phyloP scores from a whole-genome alignment of 2,113 vertebrate species.

The Pelusios castaneus region DNA sequence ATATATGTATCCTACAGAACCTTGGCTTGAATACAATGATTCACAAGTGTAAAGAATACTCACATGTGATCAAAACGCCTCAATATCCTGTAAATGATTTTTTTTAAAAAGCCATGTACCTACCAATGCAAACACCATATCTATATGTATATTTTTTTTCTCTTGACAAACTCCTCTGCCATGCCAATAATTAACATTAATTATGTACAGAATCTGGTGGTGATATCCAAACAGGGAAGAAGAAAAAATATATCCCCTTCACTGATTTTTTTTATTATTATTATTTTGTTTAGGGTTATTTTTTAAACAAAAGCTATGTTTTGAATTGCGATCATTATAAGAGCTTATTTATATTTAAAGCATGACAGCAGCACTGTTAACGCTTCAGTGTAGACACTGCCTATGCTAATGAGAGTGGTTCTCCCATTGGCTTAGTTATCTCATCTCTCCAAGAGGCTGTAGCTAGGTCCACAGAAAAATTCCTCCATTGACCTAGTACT shows the following conservation, averaged over 20 bases:
- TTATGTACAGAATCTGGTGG: neutral
- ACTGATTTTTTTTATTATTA: neutral
- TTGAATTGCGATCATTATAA: neutral
- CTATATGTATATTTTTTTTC: neutral
- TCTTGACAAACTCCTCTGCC: neutral
- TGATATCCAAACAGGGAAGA: neutral
- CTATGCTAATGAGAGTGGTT: neutral
- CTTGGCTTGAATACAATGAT: neutral
- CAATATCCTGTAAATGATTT: too few species aligned
- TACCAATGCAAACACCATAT: neutral
- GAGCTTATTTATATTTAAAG: neutral
- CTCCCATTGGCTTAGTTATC: neutral
- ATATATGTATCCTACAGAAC: neutral
- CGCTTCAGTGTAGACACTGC: too few species aligned
- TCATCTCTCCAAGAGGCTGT: neutral
- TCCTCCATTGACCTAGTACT: neutral
- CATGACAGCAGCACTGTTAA: neutral
- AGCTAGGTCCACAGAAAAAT: neutral
- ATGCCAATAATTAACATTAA: neutral
- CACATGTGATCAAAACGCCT: neutral
- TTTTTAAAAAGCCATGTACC: accelerated
- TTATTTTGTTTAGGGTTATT: neutral
- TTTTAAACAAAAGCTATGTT: neutral
- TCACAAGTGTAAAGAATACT: neutral
- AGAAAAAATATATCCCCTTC: neutral